phyloP scores from a whole-genome alignment of 2,888 invertebrate genomes.

The Ophonus ardosiacus region DNA sequence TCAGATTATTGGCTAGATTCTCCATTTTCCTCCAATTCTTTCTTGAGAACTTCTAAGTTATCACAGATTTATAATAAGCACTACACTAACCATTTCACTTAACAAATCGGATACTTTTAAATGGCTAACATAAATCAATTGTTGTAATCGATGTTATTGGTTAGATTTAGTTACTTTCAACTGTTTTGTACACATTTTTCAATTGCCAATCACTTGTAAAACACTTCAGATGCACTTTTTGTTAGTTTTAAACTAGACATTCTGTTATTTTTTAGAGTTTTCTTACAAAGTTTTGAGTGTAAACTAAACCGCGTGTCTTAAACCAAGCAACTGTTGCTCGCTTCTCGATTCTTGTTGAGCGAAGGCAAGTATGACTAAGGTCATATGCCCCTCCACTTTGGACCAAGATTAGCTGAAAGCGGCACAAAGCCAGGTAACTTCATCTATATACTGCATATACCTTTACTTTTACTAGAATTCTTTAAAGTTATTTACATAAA shows the following conservation, averaged over 20 bases:
- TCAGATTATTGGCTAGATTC: constrained; percentile 66
- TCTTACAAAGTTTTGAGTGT: background rate
- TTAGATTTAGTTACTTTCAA: background rate
- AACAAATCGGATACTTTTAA: constrained; percentile 36
- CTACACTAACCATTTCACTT: constrained; percentile 16
- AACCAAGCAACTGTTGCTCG: constrained; percentile 54
- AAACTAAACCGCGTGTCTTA: constrained; percentile 51
- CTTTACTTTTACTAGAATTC: constrained; percentile 40
- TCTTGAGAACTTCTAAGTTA: constrained; percentile 43
- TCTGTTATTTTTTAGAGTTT: constrained; percentile 42
- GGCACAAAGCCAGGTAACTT: constrained; percentile 54
- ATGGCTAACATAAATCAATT: constrained; percentile 47
- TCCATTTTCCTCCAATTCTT: constrained; percentile 62
- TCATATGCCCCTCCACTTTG: constrained; percentile 57
- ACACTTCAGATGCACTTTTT: constrained; percentile 11
- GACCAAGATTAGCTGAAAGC: constrained; percentile 49
- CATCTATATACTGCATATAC: constrained; percentile 7
- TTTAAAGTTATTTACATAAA: constrained; percentile 10
- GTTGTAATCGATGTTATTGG: constrained; percentile 17
- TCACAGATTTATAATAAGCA: constrained; percentile 51
- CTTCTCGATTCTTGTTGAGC: constrained; percentile 38
- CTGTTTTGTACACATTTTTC: background rate
- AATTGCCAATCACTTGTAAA: background rate
- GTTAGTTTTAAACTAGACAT: constrained; percentile 5
- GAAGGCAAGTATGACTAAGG: constrained; percentile 54